Conservation (phyloP, 2,888 invertebrate species). For the Ganaspis brasiliensis region DNA sequence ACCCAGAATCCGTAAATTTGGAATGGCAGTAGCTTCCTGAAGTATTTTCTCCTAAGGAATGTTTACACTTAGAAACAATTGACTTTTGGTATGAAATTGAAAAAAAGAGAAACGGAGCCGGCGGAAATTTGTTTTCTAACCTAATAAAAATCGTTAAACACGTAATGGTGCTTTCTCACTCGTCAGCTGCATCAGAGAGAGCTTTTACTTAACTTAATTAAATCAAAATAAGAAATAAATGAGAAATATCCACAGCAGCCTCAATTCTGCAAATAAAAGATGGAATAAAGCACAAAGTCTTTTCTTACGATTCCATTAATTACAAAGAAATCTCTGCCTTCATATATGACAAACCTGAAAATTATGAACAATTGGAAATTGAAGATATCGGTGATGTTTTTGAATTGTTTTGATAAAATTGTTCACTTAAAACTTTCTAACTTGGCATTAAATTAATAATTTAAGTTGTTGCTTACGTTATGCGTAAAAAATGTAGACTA, state of each 20-base stretch:
- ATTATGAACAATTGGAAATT: not conserved
- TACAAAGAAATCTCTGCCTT: not conserved
- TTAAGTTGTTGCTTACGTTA: no score
- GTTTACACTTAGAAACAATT: not conserved
- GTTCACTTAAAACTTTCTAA: not conserved
- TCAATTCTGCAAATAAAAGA: constrained; percentile 47
- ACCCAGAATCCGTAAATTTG: constrained; percentile 29
- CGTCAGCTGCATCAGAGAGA: constrained; percentile 48
- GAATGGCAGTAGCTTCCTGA: constrained; percentile 31
- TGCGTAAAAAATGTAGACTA: no score
- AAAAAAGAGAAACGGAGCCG: not conserved
- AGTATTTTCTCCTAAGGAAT: not conserved
- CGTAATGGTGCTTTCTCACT: constrained; percentile 41
- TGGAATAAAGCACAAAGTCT: not conserved
- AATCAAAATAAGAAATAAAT: constrained; percentile 47
- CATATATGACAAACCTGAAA: not conserved
- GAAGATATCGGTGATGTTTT: not conserved
- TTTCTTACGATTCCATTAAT: not conserved
- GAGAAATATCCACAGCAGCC: constrained; percentile 47
- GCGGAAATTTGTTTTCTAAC: not conserved
- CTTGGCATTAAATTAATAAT: no score
- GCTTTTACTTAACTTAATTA: constrained; percentile 48
- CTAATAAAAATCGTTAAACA: not conserved
- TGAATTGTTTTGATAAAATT: not conserved
- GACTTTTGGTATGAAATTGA: constrained; percentile 2